Evolutionary conservation across 1,140 invertebrate genomes (phyloP), one percentile per base, ranked within the genome.

Genomic region (Formica selysi): DNA sequence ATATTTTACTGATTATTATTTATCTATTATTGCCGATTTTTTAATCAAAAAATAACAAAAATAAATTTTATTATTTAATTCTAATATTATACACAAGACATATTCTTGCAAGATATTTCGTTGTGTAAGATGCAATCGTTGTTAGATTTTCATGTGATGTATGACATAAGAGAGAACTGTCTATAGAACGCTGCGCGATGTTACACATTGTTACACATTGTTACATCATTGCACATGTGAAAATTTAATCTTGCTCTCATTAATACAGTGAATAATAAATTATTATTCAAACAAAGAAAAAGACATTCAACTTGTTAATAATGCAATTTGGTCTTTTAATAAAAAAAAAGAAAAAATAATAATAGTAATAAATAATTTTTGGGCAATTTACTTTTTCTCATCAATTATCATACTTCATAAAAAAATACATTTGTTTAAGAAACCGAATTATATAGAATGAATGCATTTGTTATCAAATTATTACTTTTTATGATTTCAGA

Each of bases 91-190:
- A 51, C n/a, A 65, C 16, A 0, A 32, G 22, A 3, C n/a, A 44
- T n/a, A n/a, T 36, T 67, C 10, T 78, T 78, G 61, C 13, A 5
- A 67, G 51, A 67, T 51, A 36, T 67, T 67, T 59, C 10, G 44
- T 81, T 71, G 29, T 44, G 26, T 22, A 81, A 59, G 22, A 41
- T 13, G 62, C 13, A 36, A 48, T 16, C 16, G 41, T 57, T 36
- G 19, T 81, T 61, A 81, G 38, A 73, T 13, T 19, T 48, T 81
- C 79, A 81, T 51, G 67, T 81, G 67, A 70, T 29, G 36, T 13
- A 59, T 81, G 79, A 73, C 79, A 73, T 81, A 81, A 81, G 36
- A 73, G n/a, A 59, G 36, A 71, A 19, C 16, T 32, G 32, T 41
- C 36, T 70, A 7, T 80, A 80, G 44, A 71, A 44, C 62, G 44